phyloP scores from a whole-genome alignment of 2,797 vertebrate genomes.

The Xenops minutus region DNA sequence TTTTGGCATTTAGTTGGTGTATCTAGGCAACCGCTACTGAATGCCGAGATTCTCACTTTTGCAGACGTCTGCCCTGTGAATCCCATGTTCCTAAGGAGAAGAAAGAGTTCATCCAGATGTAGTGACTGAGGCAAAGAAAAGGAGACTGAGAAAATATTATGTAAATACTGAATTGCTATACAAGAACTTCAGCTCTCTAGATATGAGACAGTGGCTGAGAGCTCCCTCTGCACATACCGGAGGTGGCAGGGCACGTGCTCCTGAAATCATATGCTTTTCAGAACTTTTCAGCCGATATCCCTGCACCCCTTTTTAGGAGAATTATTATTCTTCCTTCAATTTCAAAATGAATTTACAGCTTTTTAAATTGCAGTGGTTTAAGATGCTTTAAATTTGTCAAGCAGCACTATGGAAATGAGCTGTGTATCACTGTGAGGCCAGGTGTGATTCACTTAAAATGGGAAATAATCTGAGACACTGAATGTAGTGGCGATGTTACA shows the following conservation, averaged over 20 bases:
- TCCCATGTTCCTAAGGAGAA: not conserved
- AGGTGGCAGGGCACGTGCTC: not conserved
- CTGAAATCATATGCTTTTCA: accelerated
- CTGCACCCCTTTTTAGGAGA: not conserved
- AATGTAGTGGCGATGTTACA: conserved; percentile 57
- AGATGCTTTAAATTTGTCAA: conserved; percentile 37
- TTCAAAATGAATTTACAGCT: conserved; percentile 41
- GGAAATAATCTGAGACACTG: conserved; percentile 49
- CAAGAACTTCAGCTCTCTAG: not conserved
- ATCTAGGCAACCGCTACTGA: conserved; percentile 26
- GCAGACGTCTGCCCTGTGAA: not conserved
- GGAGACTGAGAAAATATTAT: not conserved
- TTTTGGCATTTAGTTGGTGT: not conserved
- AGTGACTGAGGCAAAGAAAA: not conserved
- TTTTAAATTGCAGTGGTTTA: not conserved
- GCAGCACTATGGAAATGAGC: conserved; percentile 45
- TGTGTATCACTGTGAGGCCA: conserved; percentile 55
- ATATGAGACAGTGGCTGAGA: not conserved
- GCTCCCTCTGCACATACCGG: accelerated
- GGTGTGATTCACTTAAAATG: conserved; percentile 64
- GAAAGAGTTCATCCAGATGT: not conserved
- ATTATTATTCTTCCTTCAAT: not conserved
- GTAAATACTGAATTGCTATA: not conserved
- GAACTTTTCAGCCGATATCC: not conserved
- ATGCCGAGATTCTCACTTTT: not conserved